Evolutionary conservation across 23 tunicate genomes (phyloP).

Genomic region (Aplidium turbinatum): DNA sequence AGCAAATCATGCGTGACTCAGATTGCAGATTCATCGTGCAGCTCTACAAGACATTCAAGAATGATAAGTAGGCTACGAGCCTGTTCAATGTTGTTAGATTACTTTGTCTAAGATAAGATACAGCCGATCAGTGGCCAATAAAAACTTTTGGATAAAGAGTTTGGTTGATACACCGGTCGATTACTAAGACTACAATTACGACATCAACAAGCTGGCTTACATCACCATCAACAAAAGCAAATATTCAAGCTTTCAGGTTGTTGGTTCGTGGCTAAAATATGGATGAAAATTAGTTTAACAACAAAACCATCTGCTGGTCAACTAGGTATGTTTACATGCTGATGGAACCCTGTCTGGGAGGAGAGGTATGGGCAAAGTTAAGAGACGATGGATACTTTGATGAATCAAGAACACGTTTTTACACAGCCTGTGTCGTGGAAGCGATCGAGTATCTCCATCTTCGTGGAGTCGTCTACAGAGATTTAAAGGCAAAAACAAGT

Average conservation of each 20-base stretch:
- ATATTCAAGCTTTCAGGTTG: too few relatives aligned
- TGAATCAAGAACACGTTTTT: conserved; percentile 77
- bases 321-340: conserved; percentile 90
- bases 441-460: conserved; percentile 91
- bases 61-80: conserved; percentile 41
- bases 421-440: conserved; percentile 92
- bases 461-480: conserved; percentile 74
- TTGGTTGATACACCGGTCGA: too few relatives aligned
- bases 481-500: conserved; percentile 56
- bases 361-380: conserved; percentile 87
- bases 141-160: too few relatives aligned
- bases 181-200: too few relatives aligned
- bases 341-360: conserved; percentile 95
- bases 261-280: too few relatives aligned
- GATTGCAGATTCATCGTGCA: conserved; percentile 77
- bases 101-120: too few relatives aligned
- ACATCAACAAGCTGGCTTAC: too few relatives aligned
- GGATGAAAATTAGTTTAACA: too few relatives aligned
- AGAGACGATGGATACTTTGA: conserved; percentile 77
- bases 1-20: conserved; percentile 68
- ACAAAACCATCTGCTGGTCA: too few relatives aligned
- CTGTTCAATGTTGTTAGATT: neutral
- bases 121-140: too few relatives aligned
- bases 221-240: too few relatives aligned
- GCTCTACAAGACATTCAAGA: conserved; percentile 59